phyloP scores from a whole-genome alignment of 2,888 invertebrate species.

The Anagyrus pseudococci region DNA sequence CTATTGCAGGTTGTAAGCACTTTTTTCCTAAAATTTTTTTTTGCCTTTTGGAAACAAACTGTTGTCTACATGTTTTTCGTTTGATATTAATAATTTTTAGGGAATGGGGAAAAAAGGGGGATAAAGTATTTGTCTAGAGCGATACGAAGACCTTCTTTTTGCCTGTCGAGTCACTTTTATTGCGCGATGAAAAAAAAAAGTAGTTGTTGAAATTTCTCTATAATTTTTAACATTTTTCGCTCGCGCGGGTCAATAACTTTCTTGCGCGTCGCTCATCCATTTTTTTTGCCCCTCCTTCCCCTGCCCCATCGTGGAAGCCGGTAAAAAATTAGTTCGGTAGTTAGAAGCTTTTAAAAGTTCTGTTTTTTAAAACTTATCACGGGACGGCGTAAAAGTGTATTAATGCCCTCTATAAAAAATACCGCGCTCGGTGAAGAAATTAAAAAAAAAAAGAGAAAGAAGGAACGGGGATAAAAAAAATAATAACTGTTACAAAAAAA shows the following conservation, averaged over 20 bases:
- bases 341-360: constrained; percentile 29
- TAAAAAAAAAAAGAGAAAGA: background rate
- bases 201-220: constrained; percentile 3
- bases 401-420: constrained; percentile 7
- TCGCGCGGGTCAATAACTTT: constrained; percentile 13
- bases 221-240: constrained; percentile 5
- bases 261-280: background rate
- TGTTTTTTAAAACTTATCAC: constrained; percentile 26
- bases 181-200: background rate
- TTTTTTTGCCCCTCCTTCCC: background rate
- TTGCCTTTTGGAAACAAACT: too few relatives aligned
- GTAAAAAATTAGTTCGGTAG: constrained; percentile 21
- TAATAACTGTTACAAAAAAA: too few relatives aligned
- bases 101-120: too few relatives aligned
- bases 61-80: too few relatives aligned
- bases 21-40: too few relatives aligned
- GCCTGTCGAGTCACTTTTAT: too few relatives aligned
- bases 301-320: constrained; percentile 2
- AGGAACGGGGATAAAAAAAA: too few relatives aligned
- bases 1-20: too few relatives aligned
- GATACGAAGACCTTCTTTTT: too few relatives aligned
- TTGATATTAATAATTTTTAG: too few relatives aligned
- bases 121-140: too few relatives aligned
- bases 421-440: background rate
- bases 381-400: constrained; percentile 7